Conservation (phyloP, 2,797 vertebrate species). For the Lacerta viridis region DNA sequence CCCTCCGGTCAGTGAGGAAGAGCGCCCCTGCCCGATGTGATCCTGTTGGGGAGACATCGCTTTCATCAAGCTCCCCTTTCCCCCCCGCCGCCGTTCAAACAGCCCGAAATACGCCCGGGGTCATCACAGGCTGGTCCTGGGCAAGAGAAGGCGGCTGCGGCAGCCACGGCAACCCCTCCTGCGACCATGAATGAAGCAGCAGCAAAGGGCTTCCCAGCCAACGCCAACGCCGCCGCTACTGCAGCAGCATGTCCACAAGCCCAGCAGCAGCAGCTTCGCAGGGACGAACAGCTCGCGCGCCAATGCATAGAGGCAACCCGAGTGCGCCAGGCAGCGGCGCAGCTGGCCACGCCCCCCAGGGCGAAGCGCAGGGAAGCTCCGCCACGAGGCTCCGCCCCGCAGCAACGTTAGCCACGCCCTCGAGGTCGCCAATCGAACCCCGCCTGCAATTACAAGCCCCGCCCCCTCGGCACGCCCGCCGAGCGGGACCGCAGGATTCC, state of each 20-base stretch:
- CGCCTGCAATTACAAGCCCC: not conserved
- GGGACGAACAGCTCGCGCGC: not conserved
- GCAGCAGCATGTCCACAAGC: not conserved
- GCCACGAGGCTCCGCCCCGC: not conserved
- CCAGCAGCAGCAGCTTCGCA: not conserved
- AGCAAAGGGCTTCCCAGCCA: not conserved
- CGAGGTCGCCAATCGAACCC: not conserved
- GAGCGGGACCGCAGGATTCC: not conserved
- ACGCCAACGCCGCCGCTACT: not conserved
- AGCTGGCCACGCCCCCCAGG: not conserved
- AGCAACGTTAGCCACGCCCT: not conserved
- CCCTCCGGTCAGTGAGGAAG: constrained; percentile 87
- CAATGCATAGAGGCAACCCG: not conserved
- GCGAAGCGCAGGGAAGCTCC: not conserved
- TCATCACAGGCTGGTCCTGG: constrained; percentile 50
- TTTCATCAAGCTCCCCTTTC: constrained; percentile 85
- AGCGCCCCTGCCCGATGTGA: constrained; percentile 87
- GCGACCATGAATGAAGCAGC: constrained; percentile 34
- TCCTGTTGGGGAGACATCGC: constrained; percentile 94
- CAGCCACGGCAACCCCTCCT: not conserved
- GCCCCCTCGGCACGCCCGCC: not conserved
- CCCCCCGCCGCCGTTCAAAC: constrained; percentile 2
- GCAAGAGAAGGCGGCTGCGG: not conserved
- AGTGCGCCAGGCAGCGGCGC: not conserved
- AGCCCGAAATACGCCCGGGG: constrained; percentile 41